Conservation (phyloP, 1,140 invertebrate species). For the Alviniconcha marisindica region DNA sequence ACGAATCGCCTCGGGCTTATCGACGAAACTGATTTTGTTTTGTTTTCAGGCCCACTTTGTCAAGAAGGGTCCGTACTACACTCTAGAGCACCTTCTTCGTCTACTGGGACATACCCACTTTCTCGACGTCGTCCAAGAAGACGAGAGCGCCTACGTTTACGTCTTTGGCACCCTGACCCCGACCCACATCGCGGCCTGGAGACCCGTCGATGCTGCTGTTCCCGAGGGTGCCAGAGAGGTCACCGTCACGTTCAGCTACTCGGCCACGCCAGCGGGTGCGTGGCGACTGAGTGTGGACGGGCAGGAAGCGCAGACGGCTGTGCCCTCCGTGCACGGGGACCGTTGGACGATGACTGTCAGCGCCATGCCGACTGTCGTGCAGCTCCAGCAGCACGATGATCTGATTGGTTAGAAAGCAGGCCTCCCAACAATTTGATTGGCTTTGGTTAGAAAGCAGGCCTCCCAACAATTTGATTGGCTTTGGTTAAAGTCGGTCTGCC, state of each 20-base stretch:
- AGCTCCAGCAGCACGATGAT: not conserved
- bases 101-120: slow-evolving; percentile 52
- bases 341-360: slow-evolving; percentile 30
- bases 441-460: not conserved
- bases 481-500: too few species aligned
- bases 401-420: too few species aligned
- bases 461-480: not conserved
- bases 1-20: too few species aligned
- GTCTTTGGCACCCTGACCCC: slow-evolving; percentile 36
- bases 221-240: slow-evolving; percentile 13
- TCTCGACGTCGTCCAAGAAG: slow-evolving; percentile 46
- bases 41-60: slow-evolving; percentile 47
- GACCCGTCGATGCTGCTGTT: slow-evolving; percentile 48
- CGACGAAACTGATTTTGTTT: too few species aligned
- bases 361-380: slow-evolving; percentile 21
- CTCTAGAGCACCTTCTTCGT: slow-evolving; percentile 48
- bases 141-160: slow-evolving; percentile 54
- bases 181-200: slow-evolving; percentile 58
- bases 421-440: not conserved
- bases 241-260: slow-evolving; percentile 6
- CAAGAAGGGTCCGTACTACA: slow-evolving; percentile 55
- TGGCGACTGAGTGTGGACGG: slow-evolving; percentile 26
- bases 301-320: not conserved
- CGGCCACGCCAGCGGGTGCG: not conserved
- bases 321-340: not conserved